Conservation (phyloP, 2,797 vertebrate genomes). For the Xerus rutilus region DNA sequence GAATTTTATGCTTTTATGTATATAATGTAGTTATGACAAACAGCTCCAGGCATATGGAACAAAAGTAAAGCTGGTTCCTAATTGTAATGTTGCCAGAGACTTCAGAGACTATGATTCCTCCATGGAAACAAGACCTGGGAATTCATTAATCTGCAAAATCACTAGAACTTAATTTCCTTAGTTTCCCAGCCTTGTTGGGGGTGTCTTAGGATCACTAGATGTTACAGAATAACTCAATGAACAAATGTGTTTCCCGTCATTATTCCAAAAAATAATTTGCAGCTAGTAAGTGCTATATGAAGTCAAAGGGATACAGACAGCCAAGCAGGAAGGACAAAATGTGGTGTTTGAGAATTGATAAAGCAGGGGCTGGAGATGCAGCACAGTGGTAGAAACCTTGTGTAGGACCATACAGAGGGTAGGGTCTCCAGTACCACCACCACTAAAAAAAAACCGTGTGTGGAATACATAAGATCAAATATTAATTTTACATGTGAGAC, state of each 20-base stretch:
- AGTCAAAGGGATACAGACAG: not conserved
- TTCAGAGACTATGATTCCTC: not conserved
- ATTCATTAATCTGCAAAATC: not conserved
- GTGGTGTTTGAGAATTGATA: not conserved
- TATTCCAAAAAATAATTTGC: conserved; percentile 25
- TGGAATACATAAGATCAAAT: not conserved
- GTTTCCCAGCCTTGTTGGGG: not conserved
- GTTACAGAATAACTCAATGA: conserved; percentile 23
- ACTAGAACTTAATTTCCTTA: not conserved
- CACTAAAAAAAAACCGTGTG: too few species aligned
- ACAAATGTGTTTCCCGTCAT: conserved; percentile 7
- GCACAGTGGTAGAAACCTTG: not conserved
- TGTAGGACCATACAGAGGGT: too few species aligned
- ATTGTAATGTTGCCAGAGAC: conserved; percentile 20
- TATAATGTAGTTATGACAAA: conserved; percentile 10
- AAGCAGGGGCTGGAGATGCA: not conserved
- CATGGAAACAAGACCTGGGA: not conserved
- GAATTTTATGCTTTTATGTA: not conserved
- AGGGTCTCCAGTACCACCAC: not conserved
- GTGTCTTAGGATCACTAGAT: not conserved
- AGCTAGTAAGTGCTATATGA: not conserved
- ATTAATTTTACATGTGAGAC: not conserved
- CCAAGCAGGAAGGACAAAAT: not conserved
- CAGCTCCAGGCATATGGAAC: not conserved
- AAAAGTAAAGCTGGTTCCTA: not conserved